Evolutionary conservation across 2,797 vertebrate genomes (phyloP), one percentile per base, ranked within the genome.

Genomic region (Phoxinus dragarum): DNA sequence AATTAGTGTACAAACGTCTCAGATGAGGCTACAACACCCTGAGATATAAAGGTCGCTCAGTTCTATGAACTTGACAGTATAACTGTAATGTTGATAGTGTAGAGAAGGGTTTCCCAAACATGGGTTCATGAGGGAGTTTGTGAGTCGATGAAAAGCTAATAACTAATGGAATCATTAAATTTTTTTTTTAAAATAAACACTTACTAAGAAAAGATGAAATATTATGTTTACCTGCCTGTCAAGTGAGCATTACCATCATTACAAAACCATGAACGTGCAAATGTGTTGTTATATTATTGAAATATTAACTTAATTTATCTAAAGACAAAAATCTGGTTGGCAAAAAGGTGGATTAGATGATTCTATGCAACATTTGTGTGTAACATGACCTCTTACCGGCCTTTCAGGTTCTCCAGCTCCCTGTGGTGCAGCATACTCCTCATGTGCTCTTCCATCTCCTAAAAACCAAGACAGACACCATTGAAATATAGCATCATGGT

Each of bases 371-470:
- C 64, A 56, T 9, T 67, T 34, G 44, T 40, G 36, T 66, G 21
- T 14, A 34, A 47, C 34, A 12, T n/a, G 14, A 10, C 2, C 3
- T 90, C 96, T 94, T 95, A 99, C 98, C 98, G 96, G 92, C 98
- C 98, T 92, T 96, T 99, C 49, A 99, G 94, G 92, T 98, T 99
- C 95, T 99, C 98, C 94, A 99, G 95, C 89, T 99, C 98, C 75
- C 98, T 94, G 93, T 99, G 98, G 91, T 99, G 98, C 91, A 99
- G 95, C 98, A 99, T 99, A 91, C 97, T 99, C 91, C 98, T 96
- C 94, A 98, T 96, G 91, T 99, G 98, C 89, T 99, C 97, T 76
- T 97, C 96, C 97, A 99, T 99, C 91, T 99, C 98, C 98, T 99
- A 93, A 86, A 91, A 67, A 87, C 2, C 3, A 40, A 49, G 14